Base-by-base conservation (phyloP, 2,888 invertebrate species). In the Drosophila falleni region DNA sequence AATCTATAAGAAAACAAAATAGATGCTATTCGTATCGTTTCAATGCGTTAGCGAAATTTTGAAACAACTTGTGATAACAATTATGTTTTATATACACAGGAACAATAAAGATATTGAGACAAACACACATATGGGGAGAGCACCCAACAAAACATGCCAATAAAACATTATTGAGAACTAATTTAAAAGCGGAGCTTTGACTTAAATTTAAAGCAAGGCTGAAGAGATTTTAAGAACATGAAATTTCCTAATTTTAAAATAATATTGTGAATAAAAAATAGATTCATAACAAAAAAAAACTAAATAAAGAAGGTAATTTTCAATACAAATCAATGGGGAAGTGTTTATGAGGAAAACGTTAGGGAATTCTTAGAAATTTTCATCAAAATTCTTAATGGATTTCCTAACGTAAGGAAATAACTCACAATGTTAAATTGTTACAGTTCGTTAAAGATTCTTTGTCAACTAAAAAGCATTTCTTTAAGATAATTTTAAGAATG, bases 1-100 rank as follows among this genome's bases (percentile, higher is more conserved):
- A 71, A 90, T 89, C 87, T 90, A 85, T 67, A 85, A 85, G 70
- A 87, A 71, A 88, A 87, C 69, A 87, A 76, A 78, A 78, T 74
- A 61, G 66, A 64, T 69, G 71, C 77, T 69, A 56, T 71, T 69
- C 68, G 71, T 63, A 64, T 58, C 26, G 35, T 47, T 70, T 68
- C 39, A 29, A 50, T 59, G 42, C 13, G 59, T 46, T 46, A 11
- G 19, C 16, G 37, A n/a, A 33, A 33, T 37, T 49, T 13, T 2
- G n/a, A 23, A 44, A 35, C 10, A 23, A 50, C 15, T 61, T 67
- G 29, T 56, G 39, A 60, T 41, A 44, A 62, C 15, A 64, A 15
- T 50, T 46, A 11, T 16, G 56, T 37, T 29, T 71, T 78, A 79
- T 86, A 65, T 83, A 79, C 84, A 86, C 41, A 37, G 62, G 53